Percentiles rank a stretch among this genome's conserved stretches.
phyloP scores from a whole-genome alignment of 1,140 invertebrate genomes.

The Penaeus japonicus region DNA sequence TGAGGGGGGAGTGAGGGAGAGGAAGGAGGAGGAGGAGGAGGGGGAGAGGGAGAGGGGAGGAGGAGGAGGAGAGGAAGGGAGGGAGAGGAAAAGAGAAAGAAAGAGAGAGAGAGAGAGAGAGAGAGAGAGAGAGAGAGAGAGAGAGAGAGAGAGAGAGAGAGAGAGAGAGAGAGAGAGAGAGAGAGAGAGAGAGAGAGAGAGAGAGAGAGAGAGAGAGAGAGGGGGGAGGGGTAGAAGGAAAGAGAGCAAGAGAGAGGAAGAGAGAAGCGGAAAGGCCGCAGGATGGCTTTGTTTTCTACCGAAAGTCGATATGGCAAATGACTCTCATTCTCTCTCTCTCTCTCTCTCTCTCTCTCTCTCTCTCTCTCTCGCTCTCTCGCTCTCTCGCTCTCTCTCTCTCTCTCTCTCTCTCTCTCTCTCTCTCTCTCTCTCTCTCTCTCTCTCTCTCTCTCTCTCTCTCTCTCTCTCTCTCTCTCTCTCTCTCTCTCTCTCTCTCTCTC shows the following conservation, averaged over 20 bases:
- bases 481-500: background rate
- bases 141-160: background rate
- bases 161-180: background rate
- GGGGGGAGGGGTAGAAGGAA: background rate
- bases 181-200: background rate
- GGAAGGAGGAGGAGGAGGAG: background rate
- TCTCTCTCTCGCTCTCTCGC: conserved; percentile 14
- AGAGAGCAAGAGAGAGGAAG: too few species aligned
- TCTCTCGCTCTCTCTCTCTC: conserved; percentile 20
- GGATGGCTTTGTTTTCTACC: too few species aligned
- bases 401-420: background rate
- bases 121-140: background rate
- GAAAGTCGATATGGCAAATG: background rate
- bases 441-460: background rate
- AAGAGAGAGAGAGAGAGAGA: conserved; percentile 6
- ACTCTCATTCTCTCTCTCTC: background rate
- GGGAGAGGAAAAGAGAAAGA: background rate
- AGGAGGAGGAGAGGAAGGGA: background rate
- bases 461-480: background rate
- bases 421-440: background rate
- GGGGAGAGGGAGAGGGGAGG: background rate
- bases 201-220: background rate
- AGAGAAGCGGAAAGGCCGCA: too few species aligned
- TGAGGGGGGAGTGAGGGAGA: background rate
- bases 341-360: conserved; percentile 2